Conservation (phyloP, 2,888 invertebrate species). For the Clusia tigrina region DNA sequence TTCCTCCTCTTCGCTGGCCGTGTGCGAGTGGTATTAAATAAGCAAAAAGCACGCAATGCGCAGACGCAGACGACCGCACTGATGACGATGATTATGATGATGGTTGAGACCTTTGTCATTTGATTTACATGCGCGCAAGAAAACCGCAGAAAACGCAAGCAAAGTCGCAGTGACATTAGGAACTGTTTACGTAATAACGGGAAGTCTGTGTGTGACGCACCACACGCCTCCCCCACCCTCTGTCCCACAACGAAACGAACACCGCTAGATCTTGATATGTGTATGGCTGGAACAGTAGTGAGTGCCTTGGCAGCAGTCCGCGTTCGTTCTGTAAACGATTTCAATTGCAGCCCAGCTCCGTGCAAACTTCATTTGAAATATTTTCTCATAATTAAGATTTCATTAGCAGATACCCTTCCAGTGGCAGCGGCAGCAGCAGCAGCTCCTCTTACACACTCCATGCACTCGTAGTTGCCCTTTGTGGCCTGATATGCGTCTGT, state of each 20-base stretch:
- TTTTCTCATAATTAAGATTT: slow-evolving; percentile 24
- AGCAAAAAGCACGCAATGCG: slow-evolving; percentile 3
- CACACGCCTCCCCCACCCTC: no score
- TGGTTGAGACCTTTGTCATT: slow-evolving; percentile 8
- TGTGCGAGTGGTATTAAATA: no score
- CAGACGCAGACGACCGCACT: neutral
- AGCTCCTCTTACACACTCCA: neutral
- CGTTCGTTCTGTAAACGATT: neutral
- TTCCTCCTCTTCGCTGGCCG: no score
- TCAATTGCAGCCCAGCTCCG: neutral
- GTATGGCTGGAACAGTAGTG: neutral
- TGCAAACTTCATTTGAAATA: slow-evolving; percentile 1
- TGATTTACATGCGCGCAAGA: neutral
- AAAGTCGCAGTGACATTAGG: slow-evolving; percentile 1
- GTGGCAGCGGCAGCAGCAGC: no score
- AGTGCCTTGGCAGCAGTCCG: neutral
- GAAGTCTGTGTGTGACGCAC: no score
- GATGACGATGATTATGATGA: no score
- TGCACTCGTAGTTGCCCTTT: neutral
- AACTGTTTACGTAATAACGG: slow-evolving; percentile 6
- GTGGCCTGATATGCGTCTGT: neutral
- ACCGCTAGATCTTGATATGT: slow-evolving; percentile 4
- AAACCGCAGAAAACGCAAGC: neutral
- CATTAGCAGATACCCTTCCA: slow-evolving; percentile 17
- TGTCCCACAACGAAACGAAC: neutral